Percentiles rank a stretch among this genome's conserved stretches.
Evolutionary conservation across 2,797 vertebrate species (phyloP).

Genomic region (Arrhamphus sclerolepis): DNA sequence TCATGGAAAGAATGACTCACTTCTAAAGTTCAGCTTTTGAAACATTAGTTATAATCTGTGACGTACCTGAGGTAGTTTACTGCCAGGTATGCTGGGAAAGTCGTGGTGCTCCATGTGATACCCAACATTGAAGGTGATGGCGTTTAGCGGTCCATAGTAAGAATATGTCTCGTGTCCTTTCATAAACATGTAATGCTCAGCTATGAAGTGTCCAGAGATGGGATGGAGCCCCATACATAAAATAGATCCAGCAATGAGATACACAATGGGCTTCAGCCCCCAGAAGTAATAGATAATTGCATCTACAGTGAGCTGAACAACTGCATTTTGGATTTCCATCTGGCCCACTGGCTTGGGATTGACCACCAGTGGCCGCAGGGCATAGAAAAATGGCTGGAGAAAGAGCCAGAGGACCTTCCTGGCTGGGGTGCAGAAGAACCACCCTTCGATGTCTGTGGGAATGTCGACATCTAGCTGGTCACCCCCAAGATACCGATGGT

Average conservation of each 20-base stretch:
- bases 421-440: slow-evolving; percentile 92
- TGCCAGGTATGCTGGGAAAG: slow-evolving; percentile 96
- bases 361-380: slow-evolving; percentile 88
- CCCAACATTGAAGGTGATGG: slow-evolving; percentile 96
- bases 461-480: slow-evolving; percentile 92
- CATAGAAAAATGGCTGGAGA: slow-evolving; percentile 92
- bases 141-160: slow-evolving; percentile 94
- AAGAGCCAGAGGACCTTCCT: slow-evolving; percentile 94
- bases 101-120: slow-evolving; percentile 99
- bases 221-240: slow-evolving; percentile 95
- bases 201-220: slow-evolving; percentile 97
- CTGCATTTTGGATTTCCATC: slow-evolving; percentile 89
- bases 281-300: slow-evolving; percentile 84
- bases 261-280: slow-evolving; percentile 90
- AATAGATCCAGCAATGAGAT: slow-evolving; percentile 90
- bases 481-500: slow-evolving; percentile 95
- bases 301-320: slow-evolving; percentile 84
- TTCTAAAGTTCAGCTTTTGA: slow-evolving; percentile 10
- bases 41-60: neutral
- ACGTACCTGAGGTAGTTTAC: slow-evolving; percentile 89
- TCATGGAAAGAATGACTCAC: slow-evolving; percentile 4
- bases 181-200: slow-evolving; percentile 97
- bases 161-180: slow-evolving; percentile 98
- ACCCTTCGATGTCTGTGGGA: slow-evolving; percentile 91
- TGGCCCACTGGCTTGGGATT: slow-evolving; percentile 89